Percentiles rank a stretch among this genome's conserved stretches.
Evolutionary conservation across 2,888 invertebrate genomes (phyloP).

Genomic region (Syrphus vitripennis): DNA sequence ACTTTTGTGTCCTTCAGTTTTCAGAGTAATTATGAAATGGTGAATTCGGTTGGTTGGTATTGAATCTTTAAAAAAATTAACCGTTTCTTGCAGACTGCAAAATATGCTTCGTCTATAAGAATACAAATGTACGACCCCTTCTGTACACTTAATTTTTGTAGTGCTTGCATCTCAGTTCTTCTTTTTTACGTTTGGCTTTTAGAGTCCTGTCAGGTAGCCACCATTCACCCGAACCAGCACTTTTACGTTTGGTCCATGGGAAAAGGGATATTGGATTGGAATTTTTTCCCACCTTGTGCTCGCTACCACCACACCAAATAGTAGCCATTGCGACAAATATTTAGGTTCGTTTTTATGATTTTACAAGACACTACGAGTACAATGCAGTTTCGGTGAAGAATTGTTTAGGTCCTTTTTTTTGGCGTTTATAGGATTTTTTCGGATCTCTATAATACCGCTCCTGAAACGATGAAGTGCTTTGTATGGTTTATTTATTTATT

Average conservation of each 20-base stretch:
- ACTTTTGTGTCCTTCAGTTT: too few species aligned
- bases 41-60: too few species aligned
- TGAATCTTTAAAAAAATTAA: too few species aligned
- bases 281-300: conserved; percentile 38
- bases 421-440: conserved; percentile 8
- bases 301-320: conserved; percentile 1
- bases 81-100: neutral
- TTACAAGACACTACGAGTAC: conserved; percentile 58
- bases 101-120: neutral
- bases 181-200: neutral
- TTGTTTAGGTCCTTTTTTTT: conserved; percentile 29
- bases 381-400: conserved; percentile 64
- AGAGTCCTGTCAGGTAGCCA: conserved; percentile 43
- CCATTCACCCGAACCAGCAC: neutral
- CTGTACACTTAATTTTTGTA: neutral
- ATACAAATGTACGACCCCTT: neutral
- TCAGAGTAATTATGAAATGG: neutral
- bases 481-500: conserved; percentile 66
- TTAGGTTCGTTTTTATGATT: conserved; percentile 67
- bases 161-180: conserved; percentile 29
- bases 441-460: neutral
- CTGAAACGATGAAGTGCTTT: conserved; percentile 54
- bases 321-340: conserved; percentile 66
- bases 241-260: conserved; percentile 57
- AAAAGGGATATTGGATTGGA: conserved; percentile 24